Base-by-base conservation (phyloP, 2,888 invertebrate genomes). In the Cyrtodaria siliqua region DNA sequence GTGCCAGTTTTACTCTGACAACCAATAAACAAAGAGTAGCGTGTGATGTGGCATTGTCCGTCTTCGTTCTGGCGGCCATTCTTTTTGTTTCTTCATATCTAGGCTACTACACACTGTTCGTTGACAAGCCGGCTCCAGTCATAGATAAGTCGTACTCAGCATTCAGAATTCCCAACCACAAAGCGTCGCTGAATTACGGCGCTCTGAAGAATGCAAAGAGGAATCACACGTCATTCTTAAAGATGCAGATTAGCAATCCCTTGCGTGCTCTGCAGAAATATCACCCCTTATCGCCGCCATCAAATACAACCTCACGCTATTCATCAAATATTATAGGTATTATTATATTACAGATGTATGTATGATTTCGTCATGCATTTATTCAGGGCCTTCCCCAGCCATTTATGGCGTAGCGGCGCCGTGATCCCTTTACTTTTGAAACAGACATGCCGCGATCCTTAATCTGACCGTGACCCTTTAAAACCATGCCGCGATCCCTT, bases 91-190 rank as follows among this genome's bases (percentile, higher is more conserved):
- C 79, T 64, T 44, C 79, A 8, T 79, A 76, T 1, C 75, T 89
- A 1, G 89, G 89, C 0, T 76, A 72, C 29, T 86, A 87, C 67
- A 84, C 87, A 18, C 55, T 89, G 42, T 79, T 89, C 53, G 63
- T 85, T 9, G 68, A 78, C 38, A 78, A 86, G 38, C 88, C 89
- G 8, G 75, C 76, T 9, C 86, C 85, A 9, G 84, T 87, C 24
- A 88, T 91, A 24, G 91, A 91, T 70, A 89, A 89, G 61, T 91
- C 91, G 12, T 85, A 91, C 40, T 78, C 86, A 42, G 87, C 91
- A 16, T 91, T 91, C 73, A 83, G 83, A 62, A 91, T 91, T 76
- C 91, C 91, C 29, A 86, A 90, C 61, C 91, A 91, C 66, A 67
- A 85, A 55, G 90, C 87, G 1, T 90, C 90, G 9, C 68, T 83